A percentile compares a stretch with the other conserved stretches of the same genome.
These are phyloP conservation scores for Erithacus rubecula DNA, from an alignment of 2,797 vertebrate genomes.

Conservation along the genomic window DNA sequence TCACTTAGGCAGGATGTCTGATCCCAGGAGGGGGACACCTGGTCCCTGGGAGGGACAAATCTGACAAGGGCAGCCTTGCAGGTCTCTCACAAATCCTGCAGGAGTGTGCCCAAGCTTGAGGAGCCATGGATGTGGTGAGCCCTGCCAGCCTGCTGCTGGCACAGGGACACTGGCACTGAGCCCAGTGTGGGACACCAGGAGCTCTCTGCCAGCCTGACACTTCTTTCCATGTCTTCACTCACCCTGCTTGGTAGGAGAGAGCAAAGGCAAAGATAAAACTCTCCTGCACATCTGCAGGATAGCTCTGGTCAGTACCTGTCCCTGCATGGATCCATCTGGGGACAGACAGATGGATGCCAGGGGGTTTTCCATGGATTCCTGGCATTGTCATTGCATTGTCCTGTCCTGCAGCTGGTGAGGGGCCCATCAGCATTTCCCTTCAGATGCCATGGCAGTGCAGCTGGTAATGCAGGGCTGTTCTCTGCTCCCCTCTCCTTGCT, in stretches of 20 bases:
- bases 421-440: accelerated
- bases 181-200: neutral
- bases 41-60: neutral
- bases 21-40: neutral
- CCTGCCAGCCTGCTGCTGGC: neutral
- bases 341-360: neutral
- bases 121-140: neutral
- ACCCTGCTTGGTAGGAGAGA: neutral
- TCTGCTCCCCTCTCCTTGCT: neutral
- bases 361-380: neutral
- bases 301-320: neutral
- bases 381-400: neutral
- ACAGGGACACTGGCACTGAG: neutral
- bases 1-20: neutral
- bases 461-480: neutral
- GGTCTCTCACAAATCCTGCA: neutral
- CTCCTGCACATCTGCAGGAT: neutral
- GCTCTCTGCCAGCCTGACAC: neutral
- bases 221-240: neutral
- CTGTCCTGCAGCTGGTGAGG: neutral
- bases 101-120: neutral
- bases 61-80: neutral
- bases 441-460: neutral
- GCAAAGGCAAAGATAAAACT: neutral
- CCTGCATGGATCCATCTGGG: neutral